phyloP scores from a whole-genome alignment of 1,140 invertebrate genomes.

The Ditylenchus dipsaci region DNA sequence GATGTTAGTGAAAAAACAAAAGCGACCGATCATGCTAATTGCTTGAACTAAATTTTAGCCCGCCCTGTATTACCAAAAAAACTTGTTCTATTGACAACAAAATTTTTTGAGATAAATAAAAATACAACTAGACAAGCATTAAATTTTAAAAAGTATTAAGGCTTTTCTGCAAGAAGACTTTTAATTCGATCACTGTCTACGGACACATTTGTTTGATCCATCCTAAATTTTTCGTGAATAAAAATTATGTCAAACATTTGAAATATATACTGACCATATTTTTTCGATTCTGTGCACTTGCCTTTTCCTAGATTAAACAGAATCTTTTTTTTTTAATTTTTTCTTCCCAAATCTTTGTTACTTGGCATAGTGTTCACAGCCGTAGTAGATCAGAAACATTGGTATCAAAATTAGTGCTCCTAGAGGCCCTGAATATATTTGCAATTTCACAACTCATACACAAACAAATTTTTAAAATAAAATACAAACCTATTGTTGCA shows the following conservation, averaged over 20 bases:
- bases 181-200: slow-evolving; percentile 29
- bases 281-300: slow-evolving; percentile 45
- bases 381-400: slow-evolving; percentile 40
- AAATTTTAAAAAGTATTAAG: slow-evolving; percentile 1
- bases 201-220: slow-evolving; percentile 35
- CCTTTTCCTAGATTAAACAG: slow-evolving; percentile 32
- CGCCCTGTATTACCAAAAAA: too few relatives aligned
- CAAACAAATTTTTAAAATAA: too few relatives aligned
- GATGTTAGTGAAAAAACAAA: too few relatives aligned
- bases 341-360: too few relatives aligned
- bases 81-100: too few relatives aligned
- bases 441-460: slow-evolving; percentile 31
- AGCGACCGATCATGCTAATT: too few relatives aligned
- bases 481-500: not conserved
- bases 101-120: too few relatives aligned
- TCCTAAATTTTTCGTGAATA: not conserved
- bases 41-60: too few relatives aligned
- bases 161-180: slow-evolving; percentile 31
- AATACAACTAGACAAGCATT: too few relatives aligned
- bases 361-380: slow-evolving; percentile 41
- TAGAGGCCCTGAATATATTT: slow-evolving; percentile 34
- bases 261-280: slow-evolving; percentile 4
- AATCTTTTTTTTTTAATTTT: too few relatives aligned
- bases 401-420: slow-evolving; percentile 41
- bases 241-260: too few relatives aligned